phyloP scores from a whole-genome alignment of 2,888 invertebrate species.

The Endomychus coccineus region DNA sequence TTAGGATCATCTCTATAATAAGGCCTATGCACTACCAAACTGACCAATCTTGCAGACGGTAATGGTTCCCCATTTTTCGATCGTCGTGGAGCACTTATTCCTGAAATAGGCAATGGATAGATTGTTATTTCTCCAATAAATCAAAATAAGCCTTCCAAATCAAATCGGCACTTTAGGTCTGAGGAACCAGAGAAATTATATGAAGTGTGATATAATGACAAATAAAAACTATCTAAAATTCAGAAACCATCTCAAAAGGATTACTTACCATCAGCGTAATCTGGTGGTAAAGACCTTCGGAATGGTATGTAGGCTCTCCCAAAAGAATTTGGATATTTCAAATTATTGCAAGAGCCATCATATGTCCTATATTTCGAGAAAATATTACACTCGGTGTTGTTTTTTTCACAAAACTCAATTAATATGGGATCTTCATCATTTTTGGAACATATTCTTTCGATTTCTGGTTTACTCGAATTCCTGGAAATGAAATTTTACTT shows the following conservation, averaged over 20 bases:
- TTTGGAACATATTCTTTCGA: conserved; percentile 17
- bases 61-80: conserved; percentile 49
- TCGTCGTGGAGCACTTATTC: conserved; percentile 57
- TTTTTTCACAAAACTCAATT: conserved; percentile 25
- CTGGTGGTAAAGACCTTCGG: conserved; percentile 62
- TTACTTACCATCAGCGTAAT: conserved; percentile 65
- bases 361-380: conserved; percentile 53
- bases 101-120: conserved; percentile 42
- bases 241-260: no score
- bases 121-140: no score
- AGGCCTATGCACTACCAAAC: conserved; percentile 64
- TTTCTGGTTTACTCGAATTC: conserved; percentile 1
- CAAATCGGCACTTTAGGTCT: no score
- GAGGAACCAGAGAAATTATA: no score
- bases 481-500: conserved; percentile 10
- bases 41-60: conserved; percentile 71
- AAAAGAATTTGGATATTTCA: conserved; percentile 53
- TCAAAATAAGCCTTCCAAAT: no score
- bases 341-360: conserved; percentile 74
- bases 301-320: conserved; percentile 72
- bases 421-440: not conserved
- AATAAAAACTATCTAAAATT: no score
- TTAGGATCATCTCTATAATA: conserved; percentile 64
- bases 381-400: conserved; percentile 23
- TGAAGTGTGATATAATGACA: no score